Percentiles rank a stretch among this genome's conserved stretches.
phyloP scores from a whole-genome alignment of 2,797 vertebrate genomes.

The Argentina silus region DNA sequence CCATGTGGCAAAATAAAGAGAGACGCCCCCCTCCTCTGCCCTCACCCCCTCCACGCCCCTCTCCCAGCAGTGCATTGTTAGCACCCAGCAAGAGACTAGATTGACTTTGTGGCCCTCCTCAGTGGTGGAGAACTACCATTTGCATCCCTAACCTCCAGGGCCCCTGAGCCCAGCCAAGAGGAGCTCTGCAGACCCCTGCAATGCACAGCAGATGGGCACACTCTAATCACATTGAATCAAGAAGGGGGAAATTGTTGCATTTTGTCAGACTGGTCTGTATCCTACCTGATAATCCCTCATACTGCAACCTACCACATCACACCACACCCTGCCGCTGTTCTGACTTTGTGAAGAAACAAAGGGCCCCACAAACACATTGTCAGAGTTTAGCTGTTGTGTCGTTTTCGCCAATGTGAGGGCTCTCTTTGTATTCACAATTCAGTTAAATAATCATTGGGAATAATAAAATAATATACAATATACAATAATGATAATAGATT shows the following conservation, averaged over 20 bases:
- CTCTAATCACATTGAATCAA: conserved; percentile 83
- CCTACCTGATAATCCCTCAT: conserved; percentile 10
- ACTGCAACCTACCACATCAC: not conserved
- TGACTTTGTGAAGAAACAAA: no score
- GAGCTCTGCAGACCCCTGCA: conserved; percentile 45
- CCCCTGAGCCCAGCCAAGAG: not conserved
- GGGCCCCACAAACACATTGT: not conserved
- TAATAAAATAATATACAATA: not conserved
- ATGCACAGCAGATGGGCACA: conserved; percentile 86
- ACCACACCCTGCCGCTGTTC: no score
- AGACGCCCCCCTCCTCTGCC: conserved; percentile 73
- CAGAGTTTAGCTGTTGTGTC: not conserved
- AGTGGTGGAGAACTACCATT: conserved; percentile 77
- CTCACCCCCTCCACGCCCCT: conserved; percentile 44
- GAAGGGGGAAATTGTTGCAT: conserved; percentile 59
- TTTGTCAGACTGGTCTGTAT: conserved; percentile 32
- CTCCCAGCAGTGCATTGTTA: conserved; percentile 83
- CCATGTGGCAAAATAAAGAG: conserved; percentile 84
- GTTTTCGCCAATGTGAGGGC: no score
- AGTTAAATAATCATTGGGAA: not conserved
- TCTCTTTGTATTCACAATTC: not conserved
- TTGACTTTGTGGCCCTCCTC: conserved; percentile 81
- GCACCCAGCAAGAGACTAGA: conserved; percentile 82
- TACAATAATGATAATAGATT: not conserved
- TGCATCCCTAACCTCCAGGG: conserved; percentile 75